phyloP scores from a whole-genome alignment of 2,113 vertebrate genomes.

The Vidua macroura region DNA sequence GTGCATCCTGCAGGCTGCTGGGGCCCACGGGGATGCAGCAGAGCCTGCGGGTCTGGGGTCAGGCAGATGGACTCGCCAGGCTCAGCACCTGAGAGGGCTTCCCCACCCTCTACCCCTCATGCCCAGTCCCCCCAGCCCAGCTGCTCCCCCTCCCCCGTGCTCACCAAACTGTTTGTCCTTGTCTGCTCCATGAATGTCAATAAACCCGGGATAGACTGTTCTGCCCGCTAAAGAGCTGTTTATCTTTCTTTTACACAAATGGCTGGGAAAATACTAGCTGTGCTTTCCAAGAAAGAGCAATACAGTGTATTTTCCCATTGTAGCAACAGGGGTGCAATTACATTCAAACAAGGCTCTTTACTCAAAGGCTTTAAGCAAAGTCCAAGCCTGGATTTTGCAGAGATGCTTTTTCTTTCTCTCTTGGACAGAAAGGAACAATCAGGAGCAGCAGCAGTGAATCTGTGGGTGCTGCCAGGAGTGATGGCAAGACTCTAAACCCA shows the following conservation, averaged over 20 bases:
- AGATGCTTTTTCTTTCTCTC: constrained; percentile 36
- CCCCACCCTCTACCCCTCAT: not conserved
- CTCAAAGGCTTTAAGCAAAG: constrained; percentile 55
- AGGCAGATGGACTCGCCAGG: not conserved
- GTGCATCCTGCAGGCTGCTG: not conserved
- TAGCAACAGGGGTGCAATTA: constrained; percentile 63
- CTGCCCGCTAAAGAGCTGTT: constrained; percentile 60
- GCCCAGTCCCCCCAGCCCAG: not conserved
- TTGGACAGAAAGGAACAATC: constrained; percentile 12
- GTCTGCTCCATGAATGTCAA: constrained; percentile 45
- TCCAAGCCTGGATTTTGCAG: constrained; percentile 59
- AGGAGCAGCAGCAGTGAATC: not conserved
- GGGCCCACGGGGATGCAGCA: not conserved
- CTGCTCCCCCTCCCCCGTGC: not conserved
- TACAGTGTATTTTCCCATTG: constrained; percentile 59
- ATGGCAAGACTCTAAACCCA: not conserved
- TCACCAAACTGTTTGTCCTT: constrained; percentile 36
- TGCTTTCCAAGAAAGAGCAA: constrained; percentile 62
- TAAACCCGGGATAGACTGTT: constrained; percentile 35
- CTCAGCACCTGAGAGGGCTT: not conserved
- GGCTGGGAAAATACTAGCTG: constrained; percentile 60
- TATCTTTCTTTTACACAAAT: constrained; percentile 57
- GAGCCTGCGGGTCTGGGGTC: accelerated
- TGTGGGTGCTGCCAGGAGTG: not conserved
- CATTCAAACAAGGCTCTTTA: constrained; percentile 59